Evolutionary conservation across 2,113 vertebrate species (phyloP).

Genomic region (Candoia aspera): DNA sequence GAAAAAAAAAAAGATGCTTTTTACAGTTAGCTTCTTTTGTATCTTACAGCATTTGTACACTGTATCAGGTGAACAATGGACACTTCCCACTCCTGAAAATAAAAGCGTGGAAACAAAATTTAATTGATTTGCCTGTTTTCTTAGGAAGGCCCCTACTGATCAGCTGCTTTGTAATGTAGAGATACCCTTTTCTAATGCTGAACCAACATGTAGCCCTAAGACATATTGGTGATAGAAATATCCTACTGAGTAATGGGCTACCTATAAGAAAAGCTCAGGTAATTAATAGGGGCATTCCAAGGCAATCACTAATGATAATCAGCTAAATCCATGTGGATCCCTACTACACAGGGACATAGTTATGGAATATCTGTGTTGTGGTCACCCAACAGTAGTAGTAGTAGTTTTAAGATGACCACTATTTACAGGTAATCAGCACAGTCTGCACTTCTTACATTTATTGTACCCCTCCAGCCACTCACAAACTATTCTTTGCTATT

Average conservation of each 20-base stretch:
- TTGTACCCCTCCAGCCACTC: background rate
- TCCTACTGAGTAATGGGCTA: background rate
- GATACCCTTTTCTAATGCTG: background rate
- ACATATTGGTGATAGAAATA: background rate
- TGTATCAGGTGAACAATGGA: background rate
- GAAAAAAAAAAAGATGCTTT: background rate
- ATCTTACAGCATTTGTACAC: background rate
- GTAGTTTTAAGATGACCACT: background rate
- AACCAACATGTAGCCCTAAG: background rate
- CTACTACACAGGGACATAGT: background rate
- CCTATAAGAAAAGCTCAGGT: background rate
- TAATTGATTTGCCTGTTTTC: background rate
- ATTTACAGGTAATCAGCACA: background rate
- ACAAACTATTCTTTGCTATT: background rate
- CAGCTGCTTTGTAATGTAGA: background rate
- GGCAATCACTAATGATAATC: background rate
- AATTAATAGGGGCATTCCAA: background rate
- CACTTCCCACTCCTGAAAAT: background rate
- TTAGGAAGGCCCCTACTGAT: background rate
- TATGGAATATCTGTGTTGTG: background rate
- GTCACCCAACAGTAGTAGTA: background rate
- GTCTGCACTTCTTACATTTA: background rate
- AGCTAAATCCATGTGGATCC: background rate
- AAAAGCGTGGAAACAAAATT: background rate
- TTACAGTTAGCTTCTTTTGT: background rate